These are phyloP conservation scores for Bufo bufo DNA, from an alignment of 2,113 vertebrate genomes.

Conservation along the genomic window DNA sequence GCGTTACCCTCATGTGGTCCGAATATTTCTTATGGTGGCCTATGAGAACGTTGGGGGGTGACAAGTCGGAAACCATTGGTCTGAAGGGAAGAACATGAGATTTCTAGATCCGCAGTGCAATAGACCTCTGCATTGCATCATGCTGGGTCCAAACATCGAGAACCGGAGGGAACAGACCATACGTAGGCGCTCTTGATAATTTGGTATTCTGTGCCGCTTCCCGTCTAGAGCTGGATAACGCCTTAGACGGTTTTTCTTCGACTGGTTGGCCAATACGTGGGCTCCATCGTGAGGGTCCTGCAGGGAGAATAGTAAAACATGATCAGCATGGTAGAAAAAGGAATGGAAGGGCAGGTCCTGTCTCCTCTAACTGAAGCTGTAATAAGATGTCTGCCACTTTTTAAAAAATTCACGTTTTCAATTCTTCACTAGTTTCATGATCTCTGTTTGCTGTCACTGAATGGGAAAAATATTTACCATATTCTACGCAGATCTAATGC, in stretches of 20 bases:
- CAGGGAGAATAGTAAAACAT: neutral
- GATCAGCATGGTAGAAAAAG: neutral
- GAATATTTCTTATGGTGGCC: neutral
- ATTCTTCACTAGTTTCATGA: no score
- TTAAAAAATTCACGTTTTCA: no score
- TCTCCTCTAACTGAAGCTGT: no score
- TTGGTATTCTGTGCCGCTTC: neutral
- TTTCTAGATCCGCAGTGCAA: constrained; percentile 17
- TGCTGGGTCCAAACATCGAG: constrained; percentile 42
- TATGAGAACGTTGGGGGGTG: neutral
- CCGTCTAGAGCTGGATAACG: neutral
- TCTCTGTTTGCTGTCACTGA: no score
- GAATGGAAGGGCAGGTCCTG: neutral
- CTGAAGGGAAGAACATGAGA: neutral
- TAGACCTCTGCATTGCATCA: constrained; percentile 53
- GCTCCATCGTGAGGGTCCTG: constrained; percentile 3
- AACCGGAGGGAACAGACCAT: constrained; percentile 20
- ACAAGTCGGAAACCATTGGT: neutral
- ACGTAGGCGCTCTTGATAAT: neutral
- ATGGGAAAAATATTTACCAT: no score
- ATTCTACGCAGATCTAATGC: no score
- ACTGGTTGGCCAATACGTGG: neutral
- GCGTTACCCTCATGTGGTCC: neutral
- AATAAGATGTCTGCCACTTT: no score
- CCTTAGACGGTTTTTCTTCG: neutral